phyloP scores from a whole-genome alignment of 2,888 invertebrate genomes.

The Bugulina stolonifera region DNA sequence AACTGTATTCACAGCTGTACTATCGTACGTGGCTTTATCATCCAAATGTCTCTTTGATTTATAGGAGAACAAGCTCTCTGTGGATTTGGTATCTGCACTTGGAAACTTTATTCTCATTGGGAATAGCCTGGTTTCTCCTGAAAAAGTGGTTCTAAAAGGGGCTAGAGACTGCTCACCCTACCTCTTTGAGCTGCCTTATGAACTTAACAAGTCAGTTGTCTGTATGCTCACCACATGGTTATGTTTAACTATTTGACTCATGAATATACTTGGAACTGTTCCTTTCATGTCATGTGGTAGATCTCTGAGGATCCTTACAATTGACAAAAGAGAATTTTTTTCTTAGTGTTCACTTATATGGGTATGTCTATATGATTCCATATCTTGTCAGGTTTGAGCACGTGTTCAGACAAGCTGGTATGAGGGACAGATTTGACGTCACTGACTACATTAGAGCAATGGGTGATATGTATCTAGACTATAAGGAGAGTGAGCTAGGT shows the following conservation, averaged over 20 bases:
- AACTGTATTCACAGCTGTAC: too few species aligned
- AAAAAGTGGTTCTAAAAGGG: conserved; percentile 2
- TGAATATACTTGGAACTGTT: too few species aligned
- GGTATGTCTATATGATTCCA: too few species aligned
- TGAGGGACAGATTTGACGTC: conserved; percentile 33
- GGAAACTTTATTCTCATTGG: conserved; percentile 20
- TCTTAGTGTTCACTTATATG: too few species aligned
- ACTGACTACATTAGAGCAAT: conserved; percentile 31
- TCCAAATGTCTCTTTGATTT: too few species aligned
- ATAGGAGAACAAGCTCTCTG: neutral
- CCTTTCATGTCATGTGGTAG: too few species aligned
- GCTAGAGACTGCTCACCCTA: conserved; percentile 33
- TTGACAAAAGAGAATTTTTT: too few species aligned
- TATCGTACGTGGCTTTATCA: too few species aligned
- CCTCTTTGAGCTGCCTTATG: conserved; percentile 33
- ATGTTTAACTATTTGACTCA: too few species aligned
- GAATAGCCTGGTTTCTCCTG: neutral
- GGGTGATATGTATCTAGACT: conserved; percentile 29
- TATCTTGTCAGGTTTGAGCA: conserved; percentile 28
- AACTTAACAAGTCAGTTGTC: conserved; percentile 29
- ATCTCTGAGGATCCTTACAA: too few species aligned
- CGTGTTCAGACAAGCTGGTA: conserved; percentile 31
- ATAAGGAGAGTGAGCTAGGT: neutral
- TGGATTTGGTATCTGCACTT: neutral
- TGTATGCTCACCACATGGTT: neutral